A percentile compares a stretch with the other conserved stretches of the same genome.
Evolutionary conservation across 2,113 vertebrate genomes (phyloP).

Genomic region (Tragulus kanchil): DNA sequence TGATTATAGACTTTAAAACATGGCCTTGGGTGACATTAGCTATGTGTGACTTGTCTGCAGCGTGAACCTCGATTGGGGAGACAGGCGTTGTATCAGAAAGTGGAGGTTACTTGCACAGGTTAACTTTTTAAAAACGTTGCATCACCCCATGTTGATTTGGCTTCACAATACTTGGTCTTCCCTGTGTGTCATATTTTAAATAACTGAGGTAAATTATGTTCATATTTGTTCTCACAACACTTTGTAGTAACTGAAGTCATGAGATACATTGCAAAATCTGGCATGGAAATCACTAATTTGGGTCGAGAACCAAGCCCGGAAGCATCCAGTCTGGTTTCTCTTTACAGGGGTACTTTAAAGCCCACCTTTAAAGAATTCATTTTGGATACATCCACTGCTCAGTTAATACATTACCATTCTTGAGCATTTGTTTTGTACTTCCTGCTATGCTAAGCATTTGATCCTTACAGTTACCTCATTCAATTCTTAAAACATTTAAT

Average conservation of each 20-base stretch:
- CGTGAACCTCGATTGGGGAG: neutral
- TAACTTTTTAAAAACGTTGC: neutral
- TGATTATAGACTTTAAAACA: neutral
- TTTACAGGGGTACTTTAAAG: neutral
- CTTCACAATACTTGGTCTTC: neutral
- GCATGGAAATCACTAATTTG: constrained; percentile 2
- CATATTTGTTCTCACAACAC: neutral
- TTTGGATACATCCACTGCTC: constrained; percentile 42
- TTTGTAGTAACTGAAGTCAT: neutral
- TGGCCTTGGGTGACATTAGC: neutral
- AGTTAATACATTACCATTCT: constrained; percentile 45
- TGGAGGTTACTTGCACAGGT: neutral
- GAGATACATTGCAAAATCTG: neutral
- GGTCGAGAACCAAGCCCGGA: neutral
- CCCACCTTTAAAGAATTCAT: neutral
- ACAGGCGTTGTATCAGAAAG: neutral
- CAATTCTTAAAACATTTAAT: constrained; percentile 14
- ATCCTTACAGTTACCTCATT: constrained; percentile 26
- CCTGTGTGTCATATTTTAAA: neutral
- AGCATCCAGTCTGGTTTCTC: neutral
- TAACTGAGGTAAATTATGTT: neutral
- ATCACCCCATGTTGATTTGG: neutral
- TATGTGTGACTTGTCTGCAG: neutral
- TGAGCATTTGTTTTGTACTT: neutral
- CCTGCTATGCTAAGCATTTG: constrained; percentile 22